Evolutionary conservation across 1,140 invertebrate genomes (phyloP).

Genomic region (Mya arenaria): DNA sequence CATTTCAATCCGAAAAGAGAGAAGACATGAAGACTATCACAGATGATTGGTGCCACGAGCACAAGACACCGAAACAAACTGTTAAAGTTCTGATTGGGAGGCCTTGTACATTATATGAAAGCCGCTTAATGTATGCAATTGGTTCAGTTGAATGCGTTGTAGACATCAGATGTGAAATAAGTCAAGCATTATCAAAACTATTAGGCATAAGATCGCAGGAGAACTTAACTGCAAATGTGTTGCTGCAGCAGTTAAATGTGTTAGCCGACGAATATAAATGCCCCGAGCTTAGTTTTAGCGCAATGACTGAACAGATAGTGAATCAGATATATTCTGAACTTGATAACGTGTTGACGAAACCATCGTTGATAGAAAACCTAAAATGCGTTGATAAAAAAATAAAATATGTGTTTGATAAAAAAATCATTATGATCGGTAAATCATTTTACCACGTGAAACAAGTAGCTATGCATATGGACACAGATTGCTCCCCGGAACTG

Average conservation of each 20-base stretch:
- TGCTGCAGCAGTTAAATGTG: neutral
- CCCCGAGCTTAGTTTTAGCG: neutral
- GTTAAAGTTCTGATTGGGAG: neutral
- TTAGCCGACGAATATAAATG: neutral
- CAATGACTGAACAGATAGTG: neutral
- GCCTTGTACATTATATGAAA: neutral
- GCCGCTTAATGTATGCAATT: neutral
- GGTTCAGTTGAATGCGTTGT: neutral
- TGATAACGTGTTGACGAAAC: too few relatives aligned
- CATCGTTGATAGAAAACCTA: neutral
- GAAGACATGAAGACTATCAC: too few relatives aligned
- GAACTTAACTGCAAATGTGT: neutral
- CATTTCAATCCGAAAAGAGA: conserved; percentile 35
- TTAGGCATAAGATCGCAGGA: neutral
- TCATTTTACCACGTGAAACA: neutral
- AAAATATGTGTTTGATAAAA: neutral
- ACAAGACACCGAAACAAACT: neutral
- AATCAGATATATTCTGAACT: neutral
- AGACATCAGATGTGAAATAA: neutral
- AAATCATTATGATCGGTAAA: conserved; percentile 14
- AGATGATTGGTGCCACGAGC: too few relatives aligned
- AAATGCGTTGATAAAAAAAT: neutral
- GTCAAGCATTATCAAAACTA: neutral
- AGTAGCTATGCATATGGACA: conserved; percentile 18
- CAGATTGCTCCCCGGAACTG: conserved; percentile 23